phyloP scores from a whole-genome alignment of 2,797 vertebrate species.

The Buphagus erythrorhynchus region DNA sequence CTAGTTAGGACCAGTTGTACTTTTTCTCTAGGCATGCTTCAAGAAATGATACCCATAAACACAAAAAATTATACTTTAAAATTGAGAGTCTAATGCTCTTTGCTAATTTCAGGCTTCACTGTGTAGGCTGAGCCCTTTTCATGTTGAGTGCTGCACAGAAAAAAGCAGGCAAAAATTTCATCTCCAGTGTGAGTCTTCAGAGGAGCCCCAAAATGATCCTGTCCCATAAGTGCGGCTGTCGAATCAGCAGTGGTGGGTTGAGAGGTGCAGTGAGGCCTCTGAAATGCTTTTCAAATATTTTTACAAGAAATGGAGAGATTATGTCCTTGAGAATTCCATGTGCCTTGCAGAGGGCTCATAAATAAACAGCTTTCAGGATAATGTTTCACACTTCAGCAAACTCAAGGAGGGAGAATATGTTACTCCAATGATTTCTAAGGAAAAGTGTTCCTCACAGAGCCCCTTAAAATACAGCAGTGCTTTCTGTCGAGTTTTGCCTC shows the following conservation, averaged over 20 bases:
- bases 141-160: not conserved
- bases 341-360: conserved; percentile 10
- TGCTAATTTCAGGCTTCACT: not conserved
- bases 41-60: not conserved
- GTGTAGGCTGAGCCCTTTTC: not conserved
- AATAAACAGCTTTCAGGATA: conserved; percentile 60
- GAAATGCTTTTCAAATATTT: conserved; percentile 62
- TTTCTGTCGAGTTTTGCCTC: not conserved
- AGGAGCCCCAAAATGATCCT: not conserved
- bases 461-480: not conserved
- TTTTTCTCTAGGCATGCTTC: not conserved
- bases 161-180: not conserved
- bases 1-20: not conserved
- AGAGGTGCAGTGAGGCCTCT: conserved; percentile 10
- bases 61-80: not conserved
- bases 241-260: not conserved
- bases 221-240: not conserved
- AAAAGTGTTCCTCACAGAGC: not conserved
- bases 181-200: not conserved
- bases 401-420: not conserved
- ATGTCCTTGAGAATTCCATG: conserved; percentile 28
- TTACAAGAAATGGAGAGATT: conserved; percentile 23
- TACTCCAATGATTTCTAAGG: not conserved
- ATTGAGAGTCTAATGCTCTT: not conserved
- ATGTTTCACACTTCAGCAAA: conserved; percentile 50